Evolutionary conservation across 2,888 invertebrate genomes (phyloP), one percentile per base, ranked within the genome.

Genomic region (Tanytarsus gracilentus): DNA sequence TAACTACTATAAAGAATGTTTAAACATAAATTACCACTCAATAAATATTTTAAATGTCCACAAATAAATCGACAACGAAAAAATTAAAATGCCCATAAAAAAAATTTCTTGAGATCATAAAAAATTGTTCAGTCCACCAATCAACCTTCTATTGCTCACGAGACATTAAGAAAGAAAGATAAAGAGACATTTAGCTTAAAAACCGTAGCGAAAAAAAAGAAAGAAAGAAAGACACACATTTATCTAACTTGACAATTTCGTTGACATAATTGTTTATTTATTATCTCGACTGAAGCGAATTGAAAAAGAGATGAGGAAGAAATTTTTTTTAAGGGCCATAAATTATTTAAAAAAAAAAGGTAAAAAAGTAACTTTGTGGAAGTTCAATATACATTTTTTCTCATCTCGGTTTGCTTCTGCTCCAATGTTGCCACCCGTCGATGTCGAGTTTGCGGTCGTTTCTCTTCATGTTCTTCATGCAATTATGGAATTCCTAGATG

Each of bases 231-330:
- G 33, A 29, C n/a, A 53, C 18, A 53, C 39, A 53, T 53, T 53
- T 53, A n/a, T n/a, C n/a, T n/a, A n/a, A 14, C 53, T 36, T 36
- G 53, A 53, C 53, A 53, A 36, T 53, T 53, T 53, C 53, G 53
- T 53, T 53, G 53, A 53, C 53, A 53, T 53, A 53, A 53, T 53
- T 53, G 53, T 53, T 53, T 53, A 53, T 53, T 53, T 53, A 53
- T 53, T 53, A 36, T 53, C 53, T 36, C 21, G 16, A 11, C 21
- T 23, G 23, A 51, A 53, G 36, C 39, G 53, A 53, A 53, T 53
- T 53, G 53, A 53, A 53, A 36, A 53, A 50, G 14, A 16, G 26
- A 50, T 29, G 53, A 36, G 23, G 53, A 44, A 18, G 44, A 14
- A 14, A 36, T 36, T n/a, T n/a, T 16, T 44, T 44, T 53, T 53